Percentiles rank a stretch among this genome's conserved stretches.
phyloP scores from a whole-genome alignment of 1,140 invertebrate genomes.

The Anastrepha ludens region DNA sequence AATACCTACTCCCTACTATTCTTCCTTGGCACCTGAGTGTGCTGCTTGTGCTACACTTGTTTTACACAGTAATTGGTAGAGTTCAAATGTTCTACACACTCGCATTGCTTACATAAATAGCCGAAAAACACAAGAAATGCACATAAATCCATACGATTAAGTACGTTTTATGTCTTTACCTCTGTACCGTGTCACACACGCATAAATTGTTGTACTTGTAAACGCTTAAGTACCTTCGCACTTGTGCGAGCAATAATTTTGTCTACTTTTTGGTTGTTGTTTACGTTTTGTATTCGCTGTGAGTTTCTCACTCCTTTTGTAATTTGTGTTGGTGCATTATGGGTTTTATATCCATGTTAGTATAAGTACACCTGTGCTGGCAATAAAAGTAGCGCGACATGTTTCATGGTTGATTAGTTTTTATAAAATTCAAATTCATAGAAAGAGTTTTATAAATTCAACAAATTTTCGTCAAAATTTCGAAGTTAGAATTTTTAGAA shows the following conservation, averaged over 20 bases:
- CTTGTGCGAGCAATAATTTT: slow-evolving; percentile 36
- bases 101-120: slow-evolving; percentile 38
- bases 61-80: not conserved
- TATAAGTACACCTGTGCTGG: no score
- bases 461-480: no score
- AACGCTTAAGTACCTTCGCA: slow-evolving; percentile 28
- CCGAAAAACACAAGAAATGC: slow-evolving; percentile 9
- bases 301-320: slow-evolving; percentile 17
- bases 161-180: slow-evolving; percentile 28
- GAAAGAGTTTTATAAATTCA: no score
- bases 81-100: slow-evolving; percentile 31
- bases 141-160: not conserved
- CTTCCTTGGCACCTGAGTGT: not conserved
- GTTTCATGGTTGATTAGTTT: no score
- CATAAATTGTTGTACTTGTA: slow-evolving; percentile 31
- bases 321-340: not conserved
- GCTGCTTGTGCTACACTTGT: slow-evolving; percentile 19
- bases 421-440: no score
- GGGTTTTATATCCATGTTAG: no score
- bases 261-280: slow-evolving; percentile 11
- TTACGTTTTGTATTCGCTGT: not conserved
- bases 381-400: no score
- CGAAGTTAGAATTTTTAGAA: no score
- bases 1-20: not conserved
- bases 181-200: slow-evolving; percentile 31